Evolutionary conservation across 64 coral and sea anemone species (phyloP).

Genomic region (Montipora capricornis): DNA sequence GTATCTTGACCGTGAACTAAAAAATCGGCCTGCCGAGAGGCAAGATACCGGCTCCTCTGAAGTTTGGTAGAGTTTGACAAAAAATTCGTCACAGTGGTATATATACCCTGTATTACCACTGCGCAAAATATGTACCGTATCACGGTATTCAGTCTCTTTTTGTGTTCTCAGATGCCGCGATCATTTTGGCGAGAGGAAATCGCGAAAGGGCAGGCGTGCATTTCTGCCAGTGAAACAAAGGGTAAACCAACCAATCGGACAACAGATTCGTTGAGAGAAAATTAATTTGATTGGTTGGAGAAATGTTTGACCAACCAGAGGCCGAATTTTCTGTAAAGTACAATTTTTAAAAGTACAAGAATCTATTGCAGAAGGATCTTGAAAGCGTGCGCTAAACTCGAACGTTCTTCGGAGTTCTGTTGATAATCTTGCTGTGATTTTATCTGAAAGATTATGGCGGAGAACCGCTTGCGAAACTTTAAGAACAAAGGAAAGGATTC

Average conservation of each 20-base stretch:
- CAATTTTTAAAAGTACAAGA: conserved; percentile 39
- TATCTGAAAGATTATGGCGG: conserved; percentile 36
- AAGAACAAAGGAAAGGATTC: conserved; percentile 74
- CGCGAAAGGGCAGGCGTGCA: too few species aligned
- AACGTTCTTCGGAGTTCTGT: not conserved
- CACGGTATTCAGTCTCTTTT: too few species aligned
- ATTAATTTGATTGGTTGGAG: conserved; percentile 19
- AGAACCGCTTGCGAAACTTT: conserved; percentile 62
- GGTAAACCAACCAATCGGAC: not conserved
- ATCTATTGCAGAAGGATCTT: not conserved
- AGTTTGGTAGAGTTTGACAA: too few species aligned
- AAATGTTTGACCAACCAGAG: conserved; percentile 4
- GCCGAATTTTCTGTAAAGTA: not conserved
- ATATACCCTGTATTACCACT: too few species aligned
- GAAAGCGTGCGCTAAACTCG: not conserved
- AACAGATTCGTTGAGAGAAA: conserved; percentile 17
- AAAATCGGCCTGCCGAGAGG: too few species aligned
- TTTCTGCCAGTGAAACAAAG: not conserved
- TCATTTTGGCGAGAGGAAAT: too few species aligned
- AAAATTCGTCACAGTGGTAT: too few species aligned
- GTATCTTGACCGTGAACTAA: too few species aligned
- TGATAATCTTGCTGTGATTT: not conserved
- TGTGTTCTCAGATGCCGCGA: too few species aligned
- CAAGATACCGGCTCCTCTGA: too few species aligned
- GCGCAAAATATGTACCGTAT: too few species aligned